A percentile compares a stretch with the other conserved stretches of the same genome.
These are phyloP conservation scores for Pangasianodon hypophthalmus DNA, from an alignment of 2,113 vertebrate genomes.

Conservation along the genomic window DNA sequence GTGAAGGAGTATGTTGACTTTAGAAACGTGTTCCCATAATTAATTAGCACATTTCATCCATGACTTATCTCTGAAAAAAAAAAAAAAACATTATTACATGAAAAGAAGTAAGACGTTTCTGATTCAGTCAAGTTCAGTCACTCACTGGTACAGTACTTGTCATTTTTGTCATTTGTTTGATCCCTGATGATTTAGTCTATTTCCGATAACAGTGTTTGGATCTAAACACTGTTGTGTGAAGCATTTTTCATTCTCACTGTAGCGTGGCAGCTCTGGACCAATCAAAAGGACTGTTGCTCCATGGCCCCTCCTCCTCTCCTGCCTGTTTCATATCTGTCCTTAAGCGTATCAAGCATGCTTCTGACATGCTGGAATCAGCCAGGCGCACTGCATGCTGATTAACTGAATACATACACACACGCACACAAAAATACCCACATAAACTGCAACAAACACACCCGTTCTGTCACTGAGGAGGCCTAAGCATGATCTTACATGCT, in stretches of 20 bases:
- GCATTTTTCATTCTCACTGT: background rate
- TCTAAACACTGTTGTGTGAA: background rate
- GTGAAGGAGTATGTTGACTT: background rate
- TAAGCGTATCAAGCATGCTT: conserved; percentile 31
- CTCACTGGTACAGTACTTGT: background rate
- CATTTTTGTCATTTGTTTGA: background rate
- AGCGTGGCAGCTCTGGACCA: conserved; percentile 1
- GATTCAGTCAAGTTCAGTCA: background rate
- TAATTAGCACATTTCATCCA: background rate
- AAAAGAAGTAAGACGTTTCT: background rate
- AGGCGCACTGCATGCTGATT: conserved; percentile 42
- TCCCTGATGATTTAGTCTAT: background rate
- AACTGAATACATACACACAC: conserved; percentile 41
- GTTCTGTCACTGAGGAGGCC: conserved; percentile 35
- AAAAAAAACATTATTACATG: background rate
- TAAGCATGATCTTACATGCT: conserved; percentile 45
- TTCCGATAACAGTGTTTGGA: background rate
- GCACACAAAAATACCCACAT: conserved; percentile 34
- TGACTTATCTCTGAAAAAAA: background rate
- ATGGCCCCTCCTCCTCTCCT: conserved; percentile 10
- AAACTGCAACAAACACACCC: conserved; percentile 38
- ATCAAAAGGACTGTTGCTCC: conserved; percentile 2
- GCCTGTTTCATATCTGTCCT: conserved; percentile 30
- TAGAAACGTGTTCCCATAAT: background rate
- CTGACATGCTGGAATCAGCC: conserved; percentile 39